These are phyloP conservation scores for Delia radicum DNA, from an alignment of 1,140 invertebrate genomes.

Conservation along the genomic window DNA sequence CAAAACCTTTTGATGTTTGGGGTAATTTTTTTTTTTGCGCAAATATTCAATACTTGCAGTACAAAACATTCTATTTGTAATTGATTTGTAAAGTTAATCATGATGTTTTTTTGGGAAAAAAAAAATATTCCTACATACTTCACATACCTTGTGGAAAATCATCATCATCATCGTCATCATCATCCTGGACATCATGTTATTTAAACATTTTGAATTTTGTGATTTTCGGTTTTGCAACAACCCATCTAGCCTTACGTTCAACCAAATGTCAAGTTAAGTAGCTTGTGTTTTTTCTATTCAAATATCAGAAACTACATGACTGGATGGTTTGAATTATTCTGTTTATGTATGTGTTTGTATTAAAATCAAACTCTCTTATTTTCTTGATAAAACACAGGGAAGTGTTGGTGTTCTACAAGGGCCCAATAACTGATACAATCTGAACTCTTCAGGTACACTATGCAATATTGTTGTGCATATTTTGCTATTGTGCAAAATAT, in stretches of 20 bases:
- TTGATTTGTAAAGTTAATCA: conserved; percentile 1
- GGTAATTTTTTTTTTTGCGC: background rate
- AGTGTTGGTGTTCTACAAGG: background rate
- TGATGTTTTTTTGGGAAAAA: background rate
- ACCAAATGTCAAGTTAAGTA: background rate
- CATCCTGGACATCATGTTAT: background rate
- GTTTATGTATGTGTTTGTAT: background rate
- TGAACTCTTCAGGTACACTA: too few species aligned
- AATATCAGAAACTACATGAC: background rate
- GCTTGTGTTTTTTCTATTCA: background rate
- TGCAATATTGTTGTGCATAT: too few species aligned
- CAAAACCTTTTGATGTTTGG: background rate
- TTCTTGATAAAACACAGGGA: background rate
- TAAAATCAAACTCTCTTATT: background rate
- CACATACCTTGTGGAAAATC: background rate
- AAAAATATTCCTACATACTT: background rate
- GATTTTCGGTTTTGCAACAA: background rate
- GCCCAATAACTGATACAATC: too few species aligned
- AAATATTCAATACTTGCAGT: background rate
- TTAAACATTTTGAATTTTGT: conserved; percentile 3
- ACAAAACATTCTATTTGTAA: background rate
- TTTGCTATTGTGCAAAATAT: too few species aligned
- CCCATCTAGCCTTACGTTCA: background rate
- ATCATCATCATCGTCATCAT: background rate
- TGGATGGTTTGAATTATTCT: background rate